phyloP scores from a whole-genome alignment of 2,113 vertebrate genomes.

The Tretioscincus oriximinensis region DNA sequence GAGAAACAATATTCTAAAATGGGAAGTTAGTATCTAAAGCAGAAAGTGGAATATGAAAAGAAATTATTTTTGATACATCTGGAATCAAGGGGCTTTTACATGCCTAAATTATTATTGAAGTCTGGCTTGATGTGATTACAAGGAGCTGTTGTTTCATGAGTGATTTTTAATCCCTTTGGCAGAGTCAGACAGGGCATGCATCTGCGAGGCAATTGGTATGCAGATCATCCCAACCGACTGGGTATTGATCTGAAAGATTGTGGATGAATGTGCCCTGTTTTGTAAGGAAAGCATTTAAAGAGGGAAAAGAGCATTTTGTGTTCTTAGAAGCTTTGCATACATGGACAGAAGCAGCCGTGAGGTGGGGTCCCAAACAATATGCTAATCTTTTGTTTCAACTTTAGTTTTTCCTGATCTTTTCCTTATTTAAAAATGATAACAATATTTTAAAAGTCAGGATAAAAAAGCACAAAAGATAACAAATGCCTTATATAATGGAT shows the following conservation, averaged over 20 bases:
- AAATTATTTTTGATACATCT: slow-evolving; percentile 56
- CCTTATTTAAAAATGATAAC: background rate
- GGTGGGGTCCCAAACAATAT: background rate
- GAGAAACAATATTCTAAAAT: slow-evolving; percentile 19
- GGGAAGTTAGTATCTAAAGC: slow-evolving; percentile 45
- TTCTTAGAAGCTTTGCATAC: slow-evolving; percentile 44
- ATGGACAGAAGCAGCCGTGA: background rate
- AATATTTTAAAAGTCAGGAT: background rate
- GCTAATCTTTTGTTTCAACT: background rate
- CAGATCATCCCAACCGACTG: slow-evolving; percentile 52
- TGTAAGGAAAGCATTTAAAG: slow-evolving; percentile 40
- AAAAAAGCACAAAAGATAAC: background rate
- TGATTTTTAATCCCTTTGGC: slow-evolving; percentile 65
- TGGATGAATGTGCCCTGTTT: slow-evolving; percentile 47
- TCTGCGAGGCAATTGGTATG: slow-evolving; percentile 60
- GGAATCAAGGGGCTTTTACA: slow-evolving; percentile 59
- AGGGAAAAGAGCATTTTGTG: slow-evolving; percentile 8
- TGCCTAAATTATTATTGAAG: slow-evolving; percentile 61
- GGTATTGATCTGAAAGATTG: slow-evolving; percentile 63
- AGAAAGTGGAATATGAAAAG: slow-evolving; percentile 52
- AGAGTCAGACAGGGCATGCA: slow-evolving; percentile 49
- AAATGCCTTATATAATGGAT: background rate
- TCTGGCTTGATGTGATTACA: slow-evolving; percentile 64
- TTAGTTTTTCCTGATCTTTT: background rate
- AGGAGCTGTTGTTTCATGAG: slow-evolving; percentile 59